Percentiles rank a stretch among this genome's conserved stretches.
Conservation (phyloP, 2,113 vertebrate species). For the rat (Rattus norvegicus) region GRCr8 NC_086021.1:42739001-42739500, state of each 20-base stretch:
- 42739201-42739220: fast-evolving
- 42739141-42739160: too few species aligned
- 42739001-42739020: not conserved
- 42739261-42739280: fast-evolving
- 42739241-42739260: not conserved
- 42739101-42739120: not conserved
- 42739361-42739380: conserved; percentile 88
- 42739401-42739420: conserved; percentile 92
- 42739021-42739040: not conserved
- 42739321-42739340: conserved; percentile 57
- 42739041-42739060: too few species aligned
- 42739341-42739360: conserved; percentile 83
- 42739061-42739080: not conserved
- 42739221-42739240: not conserved
- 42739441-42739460: conserved; percentile 90
- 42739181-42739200: not conserved
- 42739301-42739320: not conserved
- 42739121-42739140: not conserved
- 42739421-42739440: conserved; percentile 90
- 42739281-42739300: not conserved
- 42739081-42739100: not conserved
- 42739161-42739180: not conserved
- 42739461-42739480: conserved; percentile 90
- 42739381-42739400: conserved; percentile 92
- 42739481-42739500: conserved; percentile 80